Evolutionary conservation across 2,113 vertebrate species (phyloP), one percentile per base, ranked within the genome.

Genomic region (Myotis yumanensis): DNA sequence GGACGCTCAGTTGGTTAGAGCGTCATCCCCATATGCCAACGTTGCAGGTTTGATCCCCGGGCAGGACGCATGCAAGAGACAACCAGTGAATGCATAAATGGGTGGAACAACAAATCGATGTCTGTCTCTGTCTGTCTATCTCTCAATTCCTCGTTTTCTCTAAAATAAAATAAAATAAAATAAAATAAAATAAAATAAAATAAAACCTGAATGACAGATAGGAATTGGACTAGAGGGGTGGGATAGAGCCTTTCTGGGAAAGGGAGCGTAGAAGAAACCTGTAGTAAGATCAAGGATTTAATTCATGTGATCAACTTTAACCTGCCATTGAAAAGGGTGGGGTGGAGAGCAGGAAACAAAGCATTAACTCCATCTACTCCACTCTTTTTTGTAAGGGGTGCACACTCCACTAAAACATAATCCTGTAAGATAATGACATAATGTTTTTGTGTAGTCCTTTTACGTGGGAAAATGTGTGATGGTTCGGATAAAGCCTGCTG

Each of bases 221-320:
- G 86, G 35, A 94, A 14, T 91, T 86, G 79, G 51, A 30, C 30
- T 32, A 91, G 23, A 76, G 79, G 28, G 5, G 11, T 86, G n/a
- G 32, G 32, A 16, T 76, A 43, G 40, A 82, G 23, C 40, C 88
- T 89, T 93, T 83, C 48, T 87, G 64, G 89, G 54, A 93, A 64
- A 91, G 85, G 81, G 66, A 90, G 4, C 11, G 4, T 30, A 43
- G 43, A 57, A 64, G 64, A 75, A 25, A 54, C n/a, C 7, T 95
- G 12, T 48, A 75, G 76, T 75, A 71, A 95, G 72, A 71, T 90
- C 20, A 43, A 14, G 72, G 40, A 64, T 93, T 86, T 96, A 76
- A 86, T 94, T 68, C n/a, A 9, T 4, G 18, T 69, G 73, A n/a
- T 76, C 54, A 84, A 0, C 35, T 90, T 94, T 90, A 96, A 72